Base-by-base conservation (phyloP, 2,888 invertebrate genomes). In the Sminthurides aquaticus region DNA sequence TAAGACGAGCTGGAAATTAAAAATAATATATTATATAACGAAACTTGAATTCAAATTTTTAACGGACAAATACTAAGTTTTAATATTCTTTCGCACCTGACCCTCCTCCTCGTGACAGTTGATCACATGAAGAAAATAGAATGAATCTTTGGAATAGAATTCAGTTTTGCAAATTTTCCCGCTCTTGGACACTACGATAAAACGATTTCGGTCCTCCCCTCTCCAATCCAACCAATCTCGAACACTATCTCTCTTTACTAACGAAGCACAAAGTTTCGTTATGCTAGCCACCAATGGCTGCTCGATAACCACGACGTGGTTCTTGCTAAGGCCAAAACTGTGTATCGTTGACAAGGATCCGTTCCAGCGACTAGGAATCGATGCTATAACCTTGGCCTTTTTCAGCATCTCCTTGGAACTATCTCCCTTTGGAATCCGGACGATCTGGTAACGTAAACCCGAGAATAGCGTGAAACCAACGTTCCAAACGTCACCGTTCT, bases 71-170 rank as follows among this genome's bases (percentile, higher is more conserved):
- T n/a, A n/a, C n/a, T n/a, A n/a, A n/a, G n/a, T n/a, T n/a, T n/a
- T n/a, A n/a, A 34, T 15, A 34, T 34, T 34, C 43, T 20, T 8
- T 15, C 18, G 52, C 20, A 76, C 76, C 67, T 79, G 78, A 26
- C 76, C 78, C 57, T 80, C 77, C 49, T 79, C 79, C 75, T 83
- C 83, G 72, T 79, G 83, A 22, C 80, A 78, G 71, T 83, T 83
- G 62, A 81, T 78, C 69, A 80, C 79, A 73, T 83, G 83, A 75
- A 82, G 80, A 49, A 78, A 78, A 75, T 82, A 82, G 71, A 82
- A 80, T 1, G 80, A 75, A 25, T 78, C 76, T 3, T 77, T 76
- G 0, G 80, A 75, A 49, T 77, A 74, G 71, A 78, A 81, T 27
- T 76, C 76, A 1, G 75, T 72, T 20, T 76, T 76, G 3, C 77